Evolutionary conservation across 2,113 vertebrate genomes (phyloP).

Genomic region (Ancistrus triradiatus): DNA sequence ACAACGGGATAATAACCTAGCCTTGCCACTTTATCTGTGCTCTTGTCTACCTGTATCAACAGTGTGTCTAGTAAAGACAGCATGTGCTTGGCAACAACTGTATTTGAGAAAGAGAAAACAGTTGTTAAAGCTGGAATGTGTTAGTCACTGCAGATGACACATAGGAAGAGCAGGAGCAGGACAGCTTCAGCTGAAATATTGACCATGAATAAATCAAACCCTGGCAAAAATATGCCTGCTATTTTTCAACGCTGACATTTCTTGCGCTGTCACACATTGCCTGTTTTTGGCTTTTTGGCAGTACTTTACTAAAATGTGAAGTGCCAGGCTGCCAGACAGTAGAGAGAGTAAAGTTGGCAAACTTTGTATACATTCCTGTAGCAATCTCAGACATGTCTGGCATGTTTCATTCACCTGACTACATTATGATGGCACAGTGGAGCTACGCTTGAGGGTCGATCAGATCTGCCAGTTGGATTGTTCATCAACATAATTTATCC

Average conservation of each 20-base stretch:
- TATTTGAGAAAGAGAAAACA: conserved; percentile 42
- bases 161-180: conserved; percentile 33
- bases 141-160: conserved; percentile 50
- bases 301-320: not conserved
- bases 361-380: conserved; percentile 10
- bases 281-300: conserved; percentile 5
- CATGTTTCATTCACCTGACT: conserved; percentile 20
- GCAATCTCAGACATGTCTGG: conserved; percentile 30
- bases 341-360: conserved; percentile 1
- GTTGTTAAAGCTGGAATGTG: conserved; percentile 51
- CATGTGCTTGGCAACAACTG: conserved; percentile 38
- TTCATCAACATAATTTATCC: too few relatives aligned
- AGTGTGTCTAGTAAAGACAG: conserved; percentile 31
- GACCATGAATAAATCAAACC: conserved; percentile 42
- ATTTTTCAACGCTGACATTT: conserved; percentile 28
- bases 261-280: not conserved
- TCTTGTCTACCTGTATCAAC: conserved; percentile 35
- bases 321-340: not conserved
- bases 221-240: conserved; percentile 34
- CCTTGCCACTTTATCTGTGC: conserved; percentile 22
- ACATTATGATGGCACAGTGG: conserved; percentile 3
- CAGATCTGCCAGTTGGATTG: too few relatives aligned
- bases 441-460: too few relatives aligned
- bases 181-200: conserved; percentile 40
- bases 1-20: conserved; percentile 27